Conservation (phyloP, 2,113 vertebrate species). For the Cromileptes altivelis region DNA sequence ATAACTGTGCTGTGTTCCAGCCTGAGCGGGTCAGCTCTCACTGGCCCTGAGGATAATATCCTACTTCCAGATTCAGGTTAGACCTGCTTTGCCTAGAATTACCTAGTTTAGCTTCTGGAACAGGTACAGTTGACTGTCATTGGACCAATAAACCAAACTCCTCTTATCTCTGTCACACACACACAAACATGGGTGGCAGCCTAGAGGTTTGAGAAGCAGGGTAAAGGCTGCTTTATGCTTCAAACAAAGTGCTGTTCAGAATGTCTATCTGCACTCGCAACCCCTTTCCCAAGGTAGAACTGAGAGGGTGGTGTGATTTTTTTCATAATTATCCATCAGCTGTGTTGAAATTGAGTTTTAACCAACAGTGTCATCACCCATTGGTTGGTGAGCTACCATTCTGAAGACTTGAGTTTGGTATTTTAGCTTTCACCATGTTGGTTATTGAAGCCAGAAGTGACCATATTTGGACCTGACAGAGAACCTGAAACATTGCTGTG, state of each 20-base stretch:
- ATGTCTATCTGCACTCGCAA: not conserved
- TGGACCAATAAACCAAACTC: slow-evolving; percentile 29
- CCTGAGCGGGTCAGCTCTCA: slow-evolving; percentile 73
- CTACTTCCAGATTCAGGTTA: slow-evolving; percentile 55
- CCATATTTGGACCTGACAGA: too few relatives aligned
- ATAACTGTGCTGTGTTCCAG: slow-evolving; percentile 71
- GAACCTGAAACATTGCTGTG: too few relatives aligned
- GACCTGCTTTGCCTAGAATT: slow-evolving; percentile 46
- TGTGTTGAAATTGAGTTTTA: not conserved
- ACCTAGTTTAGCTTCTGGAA: slow-evolving; percentile 52
- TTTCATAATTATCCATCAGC: not conserved
- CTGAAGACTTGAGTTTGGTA: too few relatives aligned
- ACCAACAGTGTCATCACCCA: too few relatives aligned
- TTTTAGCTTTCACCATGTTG: too few relatives aligned
- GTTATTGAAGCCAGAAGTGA: too few relatives aligned
- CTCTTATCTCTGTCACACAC: slow-evolving; percentile 46
- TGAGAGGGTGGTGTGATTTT: not conserved
- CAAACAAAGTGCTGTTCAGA: slow-evolving; percentile 20
- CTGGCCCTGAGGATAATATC: slow-evolving; percentile 70
- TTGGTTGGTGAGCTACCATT: too few relatives aligned
- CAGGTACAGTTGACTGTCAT: slow-evolving; percentile 8
- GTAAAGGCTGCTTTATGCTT: slow-evolving; percentile 22
- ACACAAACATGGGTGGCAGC: slow-evolving; percentile 40
- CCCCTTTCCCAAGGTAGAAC: not conserved
- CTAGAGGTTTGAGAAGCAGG: slow-evolving; percentile 9